Evolutionary conservation across 2,888 invertebrate species (phyloP).

Genomic region (Clostera curtula): DNA sequence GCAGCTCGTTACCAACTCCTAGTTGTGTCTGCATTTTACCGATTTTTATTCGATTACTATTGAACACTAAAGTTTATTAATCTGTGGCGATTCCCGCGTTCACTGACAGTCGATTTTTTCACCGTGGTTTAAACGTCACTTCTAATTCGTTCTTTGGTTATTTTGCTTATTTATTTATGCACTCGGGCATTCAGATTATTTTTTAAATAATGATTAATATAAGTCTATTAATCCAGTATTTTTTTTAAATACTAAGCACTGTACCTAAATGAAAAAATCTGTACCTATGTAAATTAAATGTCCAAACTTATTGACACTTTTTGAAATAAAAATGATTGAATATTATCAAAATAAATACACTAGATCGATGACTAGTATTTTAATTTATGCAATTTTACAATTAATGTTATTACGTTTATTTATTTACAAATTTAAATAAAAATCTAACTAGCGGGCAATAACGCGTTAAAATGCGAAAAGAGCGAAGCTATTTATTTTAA

Average conservation of each 20-base stretch:
- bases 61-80: slow-evolving; percentile 13
- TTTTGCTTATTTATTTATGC: too few relatives aligned
- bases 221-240: too few relatives aligned
- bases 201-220: too few relatives aligned
- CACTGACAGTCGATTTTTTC: neutral
- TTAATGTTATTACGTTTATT: slow-evolving; percentile 32
- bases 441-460: slow-evolving; percentile 46
- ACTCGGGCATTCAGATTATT: slow-evolving; percentile 29
- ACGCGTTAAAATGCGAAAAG: slow-evolving; percentile 54
- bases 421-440: slow-evolving; percentile 38
- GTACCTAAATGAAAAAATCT: too few relatives aligned
- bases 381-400: slow-evolving; percentile 52
- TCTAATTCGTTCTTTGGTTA: slow-evolving; percentile 42
- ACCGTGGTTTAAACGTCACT: too few relatives aligned
- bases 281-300: too few relatives aligned
- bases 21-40: slow-evolving; percentile 64
- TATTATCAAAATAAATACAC: slow-evolving; percentile 62
- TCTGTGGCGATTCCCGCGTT: slow-evolving; percentile 11
- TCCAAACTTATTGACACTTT: too few relatives aligned
- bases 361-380: slow-evolving; percentile 73
- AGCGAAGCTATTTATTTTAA: slow-evolving; percentile 41
- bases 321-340: slow-evolving; percentile 31
- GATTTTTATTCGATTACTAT: slow-evolving; percentile 3
- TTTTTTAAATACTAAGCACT: too few relatives aligned
- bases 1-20: slow-evolving; percentile 59